Evolutionary conservation across 2,113 vertebrate species (phyloP).

Genomic region (Rynchops niger): DNA sequence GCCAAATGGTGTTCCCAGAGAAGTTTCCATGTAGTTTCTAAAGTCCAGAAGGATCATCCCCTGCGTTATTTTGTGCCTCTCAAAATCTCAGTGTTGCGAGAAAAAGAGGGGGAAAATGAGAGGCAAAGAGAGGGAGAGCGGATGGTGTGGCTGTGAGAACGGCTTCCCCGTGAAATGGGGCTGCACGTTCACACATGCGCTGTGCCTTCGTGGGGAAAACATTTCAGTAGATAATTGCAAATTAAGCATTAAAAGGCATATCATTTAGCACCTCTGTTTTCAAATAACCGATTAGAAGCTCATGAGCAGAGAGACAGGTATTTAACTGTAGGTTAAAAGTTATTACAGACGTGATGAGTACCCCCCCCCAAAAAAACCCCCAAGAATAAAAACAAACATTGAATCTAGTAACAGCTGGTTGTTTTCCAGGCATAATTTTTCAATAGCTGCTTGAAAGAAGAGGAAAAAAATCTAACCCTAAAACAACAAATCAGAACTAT

Average conservation of each 20-base stretch:
- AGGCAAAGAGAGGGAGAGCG: not conserved
- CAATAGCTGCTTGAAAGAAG: not conserved
- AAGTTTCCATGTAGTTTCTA: not conserved
- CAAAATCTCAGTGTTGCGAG: not conserved
- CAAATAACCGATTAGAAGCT: constrained; percentile 2
- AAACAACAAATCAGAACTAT: not conserved
- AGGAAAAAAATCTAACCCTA: not conserved
- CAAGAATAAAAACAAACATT: not conserved
- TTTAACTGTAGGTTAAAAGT: constrained; percentile 33
- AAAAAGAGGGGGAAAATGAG: fast-evolving
- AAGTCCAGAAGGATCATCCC: fast-evolving
- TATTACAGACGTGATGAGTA: not conserved
- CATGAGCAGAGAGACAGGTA: not conserved
- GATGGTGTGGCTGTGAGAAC: not conserved
- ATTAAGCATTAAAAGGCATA: constrained; percentile 7
- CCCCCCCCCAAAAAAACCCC: not conserved
- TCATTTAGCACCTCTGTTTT: constrained; percentile 1
- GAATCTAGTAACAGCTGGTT: constrained; percentile 27
- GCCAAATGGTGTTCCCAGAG: not conserved
- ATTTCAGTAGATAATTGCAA: not conserved
- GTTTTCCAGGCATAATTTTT: constrained; percentile 34
- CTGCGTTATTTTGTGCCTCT: not conserved
- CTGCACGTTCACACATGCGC: not conserved
- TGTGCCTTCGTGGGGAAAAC: not conserved
- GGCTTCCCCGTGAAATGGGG: not conserved